These are phyloP conservation scores for Montipora sp. DNA, from an alignment of 64 coral and sea anemone species.

Conservation along the genomic window DNA sequence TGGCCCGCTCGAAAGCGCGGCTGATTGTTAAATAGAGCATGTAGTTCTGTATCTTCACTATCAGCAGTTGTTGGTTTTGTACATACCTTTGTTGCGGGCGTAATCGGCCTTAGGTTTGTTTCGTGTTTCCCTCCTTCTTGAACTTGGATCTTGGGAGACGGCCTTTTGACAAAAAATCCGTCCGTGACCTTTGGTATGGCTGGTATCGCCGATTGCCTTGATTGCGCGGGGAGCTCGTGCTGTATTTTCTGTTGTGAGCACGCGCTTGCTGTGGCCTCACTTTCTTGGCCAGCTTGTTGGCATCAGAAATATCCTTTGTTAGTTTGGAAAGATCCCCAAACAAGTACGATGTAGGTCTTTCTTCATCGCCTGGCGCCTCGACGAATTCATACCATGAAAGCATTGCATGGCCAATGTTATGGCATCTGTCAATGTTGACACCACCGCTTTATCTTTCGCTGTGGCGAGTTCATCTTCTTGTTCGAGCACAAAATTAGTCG, in stretches of 20 bases:
- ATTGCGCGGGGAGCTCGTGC: not conserved
- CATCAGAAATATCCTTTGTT: slow-evolving; percentile 61
- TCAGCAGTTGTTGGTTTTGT: not conserved
- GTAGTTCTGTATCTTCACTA: not conserved
- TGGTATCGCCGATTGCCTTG: not conserved
- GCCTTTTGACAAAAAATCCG: not conserved
- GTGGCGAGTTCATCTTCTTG: not conserved
- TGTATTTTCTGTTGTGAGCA: not conserved
- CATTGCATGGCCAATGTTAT: slow-evolving; percentile 32
- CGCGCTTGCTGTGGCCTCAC: not conserved
- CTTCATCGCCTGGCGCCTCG: slow-evolving; percentile 35
- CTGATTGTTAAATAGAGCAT: not conserved
- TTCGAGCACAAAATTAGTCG: not conserved
- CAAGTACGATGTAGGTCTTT: slow-evolving; percentile 18
- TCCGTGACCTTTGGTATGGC: not conserved
- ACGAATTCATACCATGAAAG: slow-evolving; percentile 21
- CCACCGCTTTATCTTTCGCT: not conserved
- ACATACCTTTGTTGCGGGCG: not conserved
- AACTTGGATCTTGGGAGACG: not conserved
- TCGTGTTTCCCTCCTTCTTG: not conserved
- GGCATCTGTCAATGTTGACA: slow-evolving; percentile 18
- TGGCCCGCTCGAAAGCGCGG: not conserved
- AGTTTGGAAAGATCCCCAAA: slow-evolving; percentile 66
- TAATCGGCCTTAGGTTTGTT: not conserved
- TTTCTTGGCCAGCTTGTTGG: slow-evolving; percentile 29